phyloP scores from a whole-genome alignment of 2,888 invertebrate species.

The Scaptomyza parva region DNA sequence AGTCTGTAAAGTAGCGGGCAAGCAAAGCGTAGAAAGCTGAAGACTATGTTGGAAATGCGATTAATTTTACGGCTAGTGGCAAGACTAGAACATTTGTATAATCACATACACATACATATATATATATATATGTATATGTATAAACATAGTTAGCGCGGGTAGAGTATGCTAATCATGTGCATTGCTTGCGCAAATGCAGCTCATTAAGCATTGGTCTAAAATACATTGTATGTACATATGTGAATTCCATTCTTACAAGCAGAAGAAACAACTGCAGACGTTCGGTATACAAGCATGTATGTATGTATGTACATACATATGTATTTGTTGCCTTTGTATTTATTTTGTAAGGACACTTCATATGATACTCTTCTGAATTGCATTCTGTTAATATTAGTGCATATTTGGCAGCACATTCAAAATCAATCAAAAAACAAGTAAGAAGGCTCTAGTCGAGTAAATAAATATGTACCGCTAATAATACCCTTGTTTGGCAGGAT shows the following conservation, averaged over 20 bases:
- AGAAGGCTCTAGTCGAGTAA: no score
- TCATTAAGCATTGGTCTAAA: not conserved
- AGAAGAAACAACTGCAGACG: not conserved
- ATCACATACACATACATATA: slow-evolving; percentile 1
- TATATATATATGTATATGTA: not conserved
- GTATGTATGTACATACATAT: no score
- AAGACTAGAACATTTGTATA: slow-evolving; percentile 47
- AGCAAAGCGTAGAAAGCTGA: slow-evolving; percentile 70
- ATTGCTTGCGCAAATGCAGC: slow-evolving; percentile 12
- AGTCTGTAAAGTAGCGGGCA: slow-evolving; percentile 36
- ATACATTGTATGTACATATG: not conserved
- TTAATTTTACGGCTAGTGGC: slow-evolving; percentile 39
- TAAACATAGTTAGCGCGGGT: not conserved
- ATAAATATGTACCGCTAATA: slow-evolving; percentile 21
- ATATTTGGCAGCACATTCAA: slow-evolving; percentile 41
- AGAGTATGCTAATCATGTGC: slow-evolving; percentile 15
- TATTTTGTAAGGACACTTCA: slow-evolving; percentile 27
- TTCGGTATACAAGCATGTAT: slow-evolving; percentile 38
- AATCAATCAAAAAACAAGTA: slow-evolving; percentile 34
- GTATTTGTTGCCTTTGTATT: slow-evolving; percentile 63
- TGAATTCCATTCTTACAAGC: not conserved
- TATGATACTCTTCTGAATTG: slow-evolving; percentile 14
- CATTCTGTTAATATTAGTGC: slow-evolving; percentile 36
- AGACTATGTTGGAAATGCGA: slow-evolving; percentile 40
- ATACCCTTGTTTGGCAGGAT: slow-evolving; percentile 44